phyloP scores from a whole-genome alignment of 2,113 vertebrate species.

The Oryzias woworae region DNA sequence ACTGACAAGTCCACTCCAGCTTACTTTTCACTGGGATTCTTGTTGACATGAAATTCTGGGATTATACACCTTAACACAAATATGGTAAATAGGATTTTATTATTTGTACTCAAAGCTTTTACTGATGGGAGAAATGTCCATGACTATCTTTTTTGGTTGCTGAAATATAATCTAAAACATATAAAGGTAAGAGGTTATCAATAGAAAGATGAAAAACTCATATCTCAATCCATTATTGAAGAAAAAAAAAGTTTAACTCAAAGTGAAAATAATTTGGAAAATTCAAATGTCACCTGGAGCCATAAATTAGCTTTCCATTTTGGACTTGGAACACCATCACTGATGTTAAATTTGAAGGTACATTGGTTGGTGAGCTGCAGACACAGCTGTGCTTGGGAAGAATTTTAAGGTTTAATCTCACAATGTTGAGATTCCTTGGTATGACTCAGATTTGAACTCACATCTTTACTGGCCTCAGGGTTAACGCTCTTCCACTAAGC shows the following conservation, averaged over 20 bases:
- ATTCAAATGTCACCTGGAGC: neutral
- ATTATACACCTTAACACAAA: conserved; percentile 17
- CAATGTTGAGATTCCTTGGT: too few relatives aligned
- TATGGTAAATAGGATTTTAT: conserved; percentile 37
- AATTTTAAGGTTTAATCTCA: too few relatives aligned
- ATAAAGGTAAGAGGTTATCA: conserved; percentile 22
- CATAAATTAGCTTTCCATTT: too few relatives aligned
- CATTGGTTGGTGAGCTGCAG: too few relatives aligned
- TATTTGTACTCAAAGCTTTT: conserved; percentile 33
- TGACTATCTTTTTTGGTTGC: conserved; percentile 13
- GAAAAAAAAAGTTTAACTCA: conserved; percentile 7
- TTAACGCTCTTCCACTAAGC: too few relatives aligned
- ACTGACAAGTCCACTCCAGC: conserved; percentile 44
- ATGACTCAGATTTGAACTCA: too few relatives aligned
- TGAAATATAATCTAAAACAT: conserved; percentile 28
- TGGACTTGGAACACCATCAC: too few relatives aligned
- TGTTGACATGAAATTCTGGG: conserved; percentile 28
- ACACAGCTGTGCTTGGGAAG: too few relatives aligned
- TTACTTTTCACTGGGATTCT: conserved; percentile 18
- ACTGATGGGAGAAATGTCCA: neutral
- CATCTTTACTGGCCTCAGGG: too few relatives aligned
- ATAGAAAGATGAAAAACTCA: conserved; percentile 17
- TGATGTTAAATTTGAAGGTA: too few relatives aligned
- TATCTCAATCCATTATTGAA: conserved; percentile 35
- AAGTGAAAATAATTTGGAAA: conserved; percentile 21